Conservation (phyloP, 2,797 vertebrate species). For the Rhinoraja longicauda region DNA sequence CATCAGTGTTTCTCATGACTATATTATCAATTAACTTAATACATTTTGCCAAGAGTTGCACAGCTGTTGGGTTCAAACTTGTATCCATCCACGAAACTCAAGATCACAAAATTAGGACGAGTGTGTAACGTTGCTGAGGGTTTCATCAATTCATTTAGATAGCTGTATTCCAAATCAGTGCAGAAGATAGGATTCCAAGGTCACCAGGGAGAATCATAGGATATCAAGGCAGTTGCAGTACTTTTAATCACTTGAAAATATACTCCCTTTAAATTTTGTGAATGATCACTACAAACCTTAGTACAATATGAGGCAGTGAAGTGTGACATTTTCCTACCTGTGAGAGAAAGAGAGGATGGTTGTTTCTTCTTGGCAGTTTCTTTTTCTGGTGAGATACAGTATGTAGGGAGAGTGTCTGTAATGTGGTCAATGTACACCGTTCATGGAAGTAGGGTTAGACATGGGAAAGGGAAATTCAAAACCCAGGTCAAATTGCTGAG, state of each 20-base stretch:
- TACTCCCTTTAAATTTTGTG: background rate
- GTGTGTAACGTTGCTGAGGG: background rate
- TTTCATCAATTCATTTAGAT: background rate
- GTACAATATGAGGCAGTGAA: background rate
- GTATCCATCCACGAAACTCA: background rate
- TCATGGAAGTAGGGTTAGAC: background rate
- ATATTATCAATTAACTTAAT: background rate
- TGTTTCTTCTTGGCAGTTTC: slow-evolving; percentile 3
- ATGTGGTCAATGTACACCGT: background rate
- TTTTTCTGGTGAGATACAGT: background rate
- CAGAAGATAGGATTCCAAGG: background rate
- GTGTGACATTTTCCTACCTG: background rate
- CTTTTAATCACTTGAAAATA: background rate
- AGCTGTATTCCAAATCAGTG: background rate
- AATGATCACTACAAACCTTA: background rate
- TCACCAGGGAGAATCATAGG: background rate
- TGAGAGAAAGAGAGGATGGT: background rate
- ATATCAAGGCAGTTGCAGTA: background rate
- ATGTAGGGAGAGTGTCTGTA: background rate
- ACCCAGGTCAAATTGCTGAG: background rate
- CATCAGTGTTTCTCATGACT: background rate
- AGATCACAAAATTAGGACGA: background rate
- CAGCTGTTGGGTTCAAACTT: background rate
- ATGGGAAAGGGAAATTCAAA: too few relatives aligned
- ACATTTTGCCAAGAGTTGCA: background rate